These are phyloP conservation scores for Apoda limacodes DNA, from an alignment of 2,888 invertebrate genomes.

Conservation along the genomic window DNA sequence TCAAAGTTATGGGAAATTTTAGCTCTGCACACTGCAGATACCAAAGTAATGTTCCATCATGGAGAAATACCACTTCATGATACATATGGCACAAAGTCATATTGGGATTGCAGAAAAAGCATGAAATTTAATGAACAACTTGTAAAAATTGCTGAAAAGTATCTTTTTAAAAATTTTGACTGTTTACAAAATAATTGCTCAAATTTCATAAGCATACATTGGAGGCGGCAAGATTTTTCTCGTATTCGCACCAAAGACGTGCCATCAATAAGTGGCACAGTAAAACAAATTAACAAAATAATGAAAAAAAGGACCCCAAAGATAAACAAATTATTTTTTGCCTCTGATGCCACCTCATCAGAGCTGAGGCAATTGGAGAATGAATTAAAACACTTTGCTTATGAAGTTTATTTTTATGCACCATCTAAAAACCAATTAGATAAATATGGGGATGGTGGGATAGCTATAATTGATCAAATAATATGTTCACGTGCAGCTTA, in stretches of 20 bases:
- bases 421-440: constrained; percentile 59
- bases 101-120: constrained; percentile 90
- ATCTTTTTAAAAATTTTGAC: constrained; percentile 39
- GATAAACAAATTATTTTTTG: constrained; percentile 75
- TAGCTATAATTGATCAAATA: constrained; percentile 95
- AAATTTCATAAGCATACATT: constrained; percentile 86
- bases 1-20: constrained; percentile 74
- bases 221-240: constrained; percentile 90
- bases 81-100: constrained; percentile 82
- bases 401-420: constrained; percentile 34
- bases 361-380: constrained; percentile 61
- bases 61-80: constrained; percentile 92
- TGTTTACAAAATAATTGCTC: constrained; percentile 55
- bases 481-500: constrained; percentile 89
- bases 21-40: constrained; percentile 37
- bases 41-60: constrained; percentile 77
- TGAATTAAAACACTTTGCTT: constrained; percentile 42
- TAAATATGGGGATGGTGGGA: constrained; percentile 81
- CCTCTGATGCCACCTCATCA: constrained; percentile 81
- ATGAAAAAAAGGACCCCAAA: constrained; percentile 60
- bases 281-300: constrained; percentile 75
- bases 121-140: constrained; percentile 88
- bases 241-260: constrained; percentile 77
- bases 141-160: constrained; percentile 74
- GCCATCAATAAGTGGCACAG: constrained; percentile 83